Evolutionary conservation across 2,113 vertebrate species (phyloP), one percentile per base, ranked within the genome.

Genomic region (Eolophus roseicapilla): DNA sequence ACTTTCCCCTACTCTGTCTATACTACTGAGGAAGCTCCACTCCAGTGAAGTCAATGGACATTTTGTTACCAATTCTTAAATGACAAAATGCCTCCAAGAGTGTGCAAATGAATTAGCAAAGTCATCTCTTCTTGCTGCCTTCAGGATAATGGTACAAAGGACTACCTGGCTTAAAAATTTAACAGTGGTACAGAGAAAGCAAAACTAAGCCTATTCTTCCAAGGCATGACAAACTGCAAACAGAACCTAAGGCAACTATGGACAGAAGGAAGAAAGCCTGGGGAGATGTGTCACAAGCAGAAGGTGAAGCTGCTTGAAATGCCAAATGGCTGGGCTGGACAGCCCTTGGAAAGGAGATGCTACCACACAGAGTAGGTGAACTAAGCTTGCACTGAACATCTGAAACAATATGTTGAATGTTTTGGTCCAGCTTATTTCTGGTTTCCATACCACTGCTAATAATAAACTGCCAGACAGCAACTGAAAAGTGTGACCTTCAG

Each of bases 381-480:
- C 29, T n/a, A 33, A 71, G 50, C 52, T 39, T 47, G 46, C 25
- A 7, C 46, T 21, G 20, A 67, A n/a, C 31, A 28, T 14, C 52
- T 49, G 37, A 52, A 77, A 47, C 75, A 46, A 12, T 6, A 46
- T 1, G 1, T 18, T 39, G 17, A 65, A 37, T 33, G 29, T 65
- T 87, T 79, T 65, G 70, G 70, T 90, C 62, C 67, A 85, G 52
- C 92, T 70, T 31, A 62, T 57, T 87, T 75, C 86, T 87, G 70
- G 64, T 91, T 95, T 91, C 84, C 78, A 64, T 31, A 69, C n/a
- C 39, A 44, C 18, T 71, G 84, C 89, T 93, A 82, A 82, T 67
- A 97, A 90, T 49, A 82, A 94, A 85, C 70, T 65, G 70, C 39
- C 82, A 82, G 78, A 65, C 63, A 75, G 82, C 44, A 57, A 88